These are phyloP conservation scores for Crossocerus cetratus DNA, from an alignment of 2,888 invertebrate species.

Conservation along the genomic window DNA sequence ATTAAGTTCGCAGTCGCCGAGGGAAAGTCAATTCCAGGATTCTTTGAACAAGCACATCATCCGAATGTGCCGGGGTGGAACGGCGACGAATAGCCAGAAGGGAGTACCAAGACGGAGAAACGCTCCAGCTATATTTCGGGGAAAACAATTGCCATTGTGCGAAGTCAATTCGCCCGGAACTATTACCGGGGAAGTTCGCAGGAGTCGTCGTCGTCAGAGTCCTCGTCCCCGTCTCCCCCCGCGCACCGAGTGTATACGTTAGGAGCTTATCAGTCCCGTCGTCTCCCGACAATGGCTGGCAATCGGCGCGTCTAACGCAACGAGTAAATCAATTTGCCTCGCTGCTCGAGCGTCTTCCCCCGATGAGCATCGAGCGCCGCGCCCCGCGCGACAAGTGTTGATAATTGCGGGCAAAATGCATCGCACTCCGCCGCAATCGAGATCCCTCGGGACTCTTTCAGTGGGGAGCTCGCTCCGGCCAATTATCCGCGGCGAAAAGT, in stretches of 20 bases:
- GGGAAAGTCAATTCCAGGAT: too few relatives aligned
- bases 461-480: too few relatives aligned
- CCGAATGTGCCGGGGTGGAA: too few relatives aligned
- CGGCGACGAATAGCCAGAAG: not conserved
- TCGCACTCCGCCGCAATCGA: too few relatives aligned
- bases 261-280: constrained; percentile 33
- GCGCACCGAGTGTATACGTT: not conserved
- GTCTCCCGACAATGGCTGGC: constrained; percentile 33
- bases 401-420: too few relatives aligned
- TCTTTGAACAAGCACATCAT: too few relatives aligned
- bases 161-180: constrained; percentile 17
- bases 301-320: constrained; percentile 20
- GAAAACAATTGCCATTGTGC: constrained; percentile 36
- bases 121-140: not conserved
- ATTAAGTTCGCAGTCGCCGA: too few relatives aligned
- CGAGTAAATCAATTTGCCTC: constrained; percentile 32
- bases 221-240: not conserved
- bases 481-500: too few relatives aligned
- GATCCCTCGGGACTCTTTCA: too few relatives aligned
- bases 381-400: too few relatives aligned
- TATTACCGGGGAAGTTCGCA: constrained; percentile 22
- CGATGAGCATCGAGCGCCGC: too few relatives aligned
- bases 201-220: not conserved
- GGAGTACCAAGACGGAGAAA: not conserved
- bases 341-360: not conserved